phyloP scores from a whole-genome alignment of 2,888 invertebrate species.

The Drosophila quasianomalipes region DNA sequence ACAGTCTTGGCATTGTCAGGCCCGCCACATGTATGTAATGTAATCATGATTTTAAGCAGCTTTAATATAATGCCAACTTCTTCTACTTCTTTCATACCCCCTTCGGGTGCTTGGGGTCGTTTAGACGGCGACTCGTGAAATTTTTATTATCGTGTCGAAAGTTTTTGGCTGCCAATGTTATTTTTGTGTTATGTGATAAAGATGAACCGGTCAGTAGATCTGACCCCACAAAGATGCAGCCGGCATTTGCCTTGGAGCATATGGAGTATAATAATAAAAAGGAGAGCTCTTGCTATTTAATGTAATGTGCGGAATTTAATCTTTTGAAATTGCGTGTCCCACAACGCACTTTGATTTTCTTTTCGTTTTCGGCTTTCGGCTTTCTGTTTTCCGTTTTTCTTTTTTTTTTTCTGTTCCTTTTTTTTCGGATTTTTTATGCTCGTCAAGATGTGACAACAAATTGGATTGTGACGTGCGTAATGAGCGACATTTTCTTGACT shows the following conservation, averaged over 20 bases:
- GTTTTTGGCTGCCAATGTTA: constrained; percentile 56
- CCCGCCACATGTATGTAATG: constrained; percentile 53
- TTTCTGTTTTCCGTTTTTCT: not conserved
- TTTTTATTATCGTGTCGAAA: constrained; percentile 74
- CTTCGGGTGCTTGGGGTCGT: constrained; percentile 24
- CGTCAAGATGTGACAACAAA: constrained; percentile 70
- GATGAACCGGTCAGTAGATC: constrained; percentile 66
- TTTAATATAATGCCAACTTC: constrained; percentile 53
- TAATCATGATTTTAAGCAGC: constrained; percentile 72
- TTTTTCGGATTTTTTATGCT: constrained; percentile 34
- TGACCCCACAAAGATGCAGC: constrained; percentile 12
- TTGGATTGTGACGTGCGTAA: constrained; percentile 74
- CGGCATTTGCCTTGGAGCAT: not conserved
- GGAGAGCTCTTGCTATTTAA: constrained; percentile 43
- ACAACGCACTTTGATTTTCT: constrained; percentile 55
- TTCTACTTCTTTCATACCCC: not conserved
- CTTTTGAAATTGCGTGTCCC: constrained; percentile 67
- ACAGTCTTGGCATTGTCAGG: constrained; percentile 50
- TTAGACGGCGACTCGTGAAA: constrained; percentile 42
- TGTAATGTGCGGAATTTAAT: constrained; percentile 73
- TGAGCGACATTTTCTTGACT: constrained; percentile 59
- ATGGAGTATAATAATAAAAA: constrained; percentile 41
- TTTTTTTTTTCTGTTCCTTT: constrained; percentile 1
- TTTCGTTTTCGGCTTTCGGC: constrained; percentile 15
- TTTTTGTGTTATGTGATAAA: constrained; percentile 57